Conservation (phyloP, 2,888 invertebrate species). For the Eupithecia exiguata region DNA sequence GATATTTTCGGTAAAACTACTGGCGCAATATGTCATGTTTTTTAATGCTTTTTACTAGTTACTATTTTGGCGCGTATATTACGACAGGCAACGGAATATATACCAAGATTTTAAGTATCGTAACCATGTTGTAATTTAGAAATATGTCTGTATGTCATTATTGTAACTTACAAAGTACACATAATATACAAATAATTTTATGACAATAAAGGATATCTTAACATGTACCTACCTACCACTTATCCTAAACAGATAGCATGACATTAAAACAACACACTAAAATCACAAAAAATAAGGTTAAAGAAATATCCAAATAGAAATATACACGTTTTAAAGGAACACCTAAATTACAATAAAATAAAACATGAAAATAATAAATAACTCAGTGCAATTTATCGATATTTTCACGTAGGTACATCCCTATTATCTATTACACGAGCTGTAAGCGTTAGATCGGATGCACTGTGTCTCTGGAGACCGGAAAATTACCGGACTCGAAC, state of each 20-base stretch:
- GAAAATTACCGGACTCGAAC: constrained; percentile 29
- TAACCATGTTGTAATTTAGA: neutral
- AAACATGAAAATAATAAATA: neutral
- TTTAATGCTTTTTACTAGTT: neutral
- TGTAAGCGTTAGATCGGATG: constrained; percentile 30
- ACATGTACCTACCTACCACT: neutral
- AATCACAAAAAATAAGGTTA: neutral
- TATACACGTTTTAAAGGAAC: neutral
- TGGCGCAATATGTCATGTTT: neutral
- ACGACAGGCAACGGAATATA: neutral
- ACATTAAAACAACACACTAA: neutral
- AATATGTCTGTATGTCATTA: too few species aligned
- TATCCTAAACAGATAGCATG: neutral
- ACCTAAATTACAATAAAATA: neutral
- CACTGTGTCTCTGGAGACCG: constrained; percentile 32
- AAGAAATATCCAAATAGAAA: neutral
- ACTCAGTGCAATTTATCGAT: neutral
- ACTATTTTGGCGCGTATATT: neutral
- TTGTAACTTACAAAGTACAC: neutral
- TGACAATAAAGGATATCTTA: neutral
- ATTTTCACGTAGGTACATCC: neutral
- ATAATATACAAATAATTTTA: neutral
- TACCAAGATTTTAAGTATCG: neutral
- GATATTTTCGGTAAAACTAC: constrained; percentile 16
- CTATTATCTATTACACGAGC: constrained; percentile 21